A percentile compares a stretch with the other conserved stretches of the same genome.
These are phyloP conservation scores for Crossocerus cetratus DNA, from an alignment of 2,888 invertebrate genomes.

Conservation along the genomic window DNA sequence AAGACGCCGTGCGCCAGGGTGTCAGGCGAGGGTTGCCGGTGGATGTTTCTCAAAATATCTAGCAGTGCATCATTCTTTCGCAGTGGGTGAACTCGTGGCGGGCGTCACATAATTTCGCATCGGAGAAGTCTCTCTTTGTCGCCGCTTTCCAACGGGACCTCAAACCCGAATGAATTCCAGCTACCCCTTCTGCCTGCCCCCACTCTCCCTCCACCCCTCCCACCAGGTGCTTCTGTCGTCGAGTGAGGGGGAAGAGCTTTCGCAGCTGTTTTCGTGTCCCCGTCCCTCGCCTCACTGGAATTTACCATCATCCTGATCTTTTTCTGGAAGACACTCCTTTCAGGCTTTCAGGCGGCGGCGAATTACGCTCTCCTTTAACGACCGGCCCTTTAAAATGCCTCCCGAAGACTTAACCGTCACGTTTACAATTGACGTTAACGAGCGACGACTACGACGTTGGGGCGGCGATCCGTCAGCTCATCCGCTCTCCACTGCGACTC, in stretches of 20 bases:
- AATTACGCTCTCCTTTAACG: slow-evolving; percentile 3
- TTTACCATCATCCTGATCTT: background rate
- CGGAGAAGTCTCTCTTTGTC: too few relatives aligned
- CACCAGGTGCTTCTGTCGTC: background rate
- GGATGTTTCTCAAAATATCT: slow-evolving; percentile 35
- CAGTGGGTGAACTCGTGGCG: too few relatives aligned
- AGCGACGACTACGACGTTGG: slow-evolving; percentile 1
- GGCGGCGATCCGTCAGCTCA: background rate
- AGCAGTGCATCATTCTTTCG: background rate
- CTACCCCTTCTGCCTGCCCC: background rate
- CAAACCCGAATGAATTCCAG: too few relatives aligned
- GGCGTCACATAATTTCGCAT: too few relatives aligned
- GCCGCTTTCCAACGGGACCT: too few relatives aligned
- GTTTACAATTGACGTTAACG: slow-evolving; percentile 5
- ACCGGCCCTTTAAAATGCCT: background rate
- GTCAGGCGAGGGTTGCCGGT: slow-evolving; percentile 20
- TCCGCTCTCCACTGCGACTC: background rate
- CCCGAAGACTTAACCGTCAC: slow-evolving; percentile 1
- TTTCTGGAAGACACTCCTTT: slow-evolving; percentile 3
- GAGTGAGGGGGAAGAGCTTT: background rate
- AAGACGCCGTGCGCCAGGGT: slow-evolving; percentile 64
- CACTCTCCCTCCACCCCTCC: background rate
- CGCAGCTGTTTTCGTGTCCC: background rate
- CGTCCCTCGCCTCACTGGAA: background rate
- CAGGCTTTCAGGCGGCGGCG: background rate